These are phyloP conservation scores for Hydropsyche betteni DNA, from an alignment of 2,888 invertebrate genomes.

Conservation along the genomic window DNA sequence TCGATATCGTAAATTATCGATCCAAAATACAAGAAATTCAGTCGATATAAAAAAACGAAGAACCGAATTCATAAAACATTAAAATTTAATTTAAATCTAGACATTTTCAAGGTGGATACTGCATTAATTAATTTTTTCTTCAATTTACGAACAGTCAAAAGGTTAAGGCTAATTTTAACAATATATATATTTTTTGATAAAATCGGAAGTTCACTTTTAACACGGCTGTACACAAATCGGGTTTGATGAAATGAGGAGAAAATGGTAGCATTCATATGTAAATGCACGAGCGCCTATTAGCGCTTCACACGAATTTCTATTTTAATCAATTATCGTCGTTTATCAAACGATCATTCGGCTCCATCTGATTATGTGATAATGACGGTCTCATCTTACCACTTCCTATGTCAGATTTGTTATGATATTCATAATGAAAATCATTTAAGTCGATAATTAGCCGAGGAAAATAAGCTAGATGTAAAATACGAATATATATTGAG, in stretches of 20 bases:
- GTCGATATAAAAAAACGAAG: no score
- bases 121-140: slow-evolving; percentile 9
- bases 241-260: slow-evolving; percentile 18
- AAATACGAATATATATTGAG: no score
- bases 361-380: slow-evolving; percentile 16
- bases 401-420: no score
- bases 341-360: slow-evolving; percentile 21
- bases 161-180: not conserved
- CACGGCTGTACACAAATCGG: not conserved
- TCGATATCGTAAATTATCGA: no score
- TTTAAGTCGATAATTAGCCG: no score
- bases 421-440: no score
- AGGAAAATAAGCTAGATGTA: no score
- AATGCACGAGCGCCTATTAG: slow-evolving; percentile 12
- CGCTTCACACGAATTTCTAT: slow-evolving; percentile 25
- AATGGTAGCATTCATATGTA: slow-evolving; percentile 27
- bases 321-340: slow-evolving; percentile 27
- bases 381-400: slow-evolving; percentile 4
- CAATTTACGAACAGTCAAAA: not conserved
- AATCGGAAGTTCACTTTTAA: not conserved
- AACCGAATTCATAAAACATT: no score
- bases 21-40: no score
- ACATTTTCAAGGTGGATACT: slow-evolving; percentile 16
- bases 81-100: slow-evolving; percentile 19
- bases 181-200: no score